These are phyloP conservation scores for Holothuria leucospilota DNA, from an alignment of 53 echinoderm and acorn worm species.

Conservation along the genomic window DNA sequence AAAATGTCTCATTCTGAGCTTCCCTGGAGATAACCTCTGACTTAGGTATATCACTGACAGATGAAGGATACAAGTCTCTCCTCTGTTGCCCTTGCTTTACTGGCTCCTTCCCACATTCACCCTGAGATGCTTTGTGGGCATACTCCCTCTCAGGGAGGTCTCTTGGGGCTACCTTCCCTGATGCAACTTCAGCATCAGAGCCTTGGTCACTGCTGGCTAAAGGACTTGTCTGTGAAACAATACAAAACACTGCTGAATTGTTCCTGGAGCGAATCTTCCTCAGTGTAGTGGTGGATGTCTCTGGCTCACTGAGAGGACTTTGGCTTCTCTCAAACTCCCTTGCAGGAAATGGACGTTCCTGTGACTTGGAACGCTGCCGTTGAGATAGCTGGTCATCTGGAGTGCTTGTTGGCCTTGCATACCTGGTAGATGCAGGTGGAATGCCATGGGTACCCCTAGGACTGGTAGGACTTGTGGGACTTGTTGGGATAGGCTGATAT, in stretches of 20 bases:
- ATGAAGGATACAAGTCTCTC: constrained; percentile 56
- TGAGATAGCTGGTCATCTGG: neutral
- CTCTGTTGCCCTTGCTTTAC: constrained; percentile 41
- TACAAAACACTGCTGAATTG: constrained; percentile 65
- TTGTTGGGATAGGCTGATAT: constrained; percentile 17
- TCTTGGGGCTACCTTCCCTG: constrained; percentile 13
- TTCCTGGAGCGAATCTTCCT: constrained; percentile 53
- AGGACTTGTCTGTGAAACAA: constrained; percentile 54
- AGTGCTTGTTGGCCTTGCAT: constrained; percentile 26
- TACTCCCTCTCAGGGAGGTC: constrained; percentile 16
- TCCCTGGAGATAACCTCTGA: constrained; percentile 48
- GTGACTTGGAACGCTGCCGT: constrained; percentile 21
- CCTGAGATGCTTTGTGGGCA: neutral
- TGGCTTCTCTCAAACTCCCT: constrained; percentile 47
- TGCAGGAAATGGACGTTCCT: constrained; percentile 29
- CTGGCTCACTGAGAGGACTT: constrained; percentile 34
- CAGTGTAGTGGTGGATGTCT: constrained; percentile 33
- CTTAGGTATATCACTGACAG: constrained; percentile 62
- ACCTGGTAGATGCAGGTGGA: neutral
- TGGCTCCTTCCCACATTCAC: constrained; percentile 36
- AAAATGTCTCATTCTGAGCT: neutral
- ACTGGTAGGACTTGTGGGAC: constrained; percentile 33
- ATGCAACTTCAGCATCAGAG: constrained; percentile 19
- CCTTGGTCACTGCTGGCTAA: constrained; percentile 17
- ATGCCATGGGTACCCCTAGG: neutral